These are phyloP conservation scores for Azemiops feae DNA, from an alignment of 2,113 vertebrate species.

Conservation along the genomic window DNA sequence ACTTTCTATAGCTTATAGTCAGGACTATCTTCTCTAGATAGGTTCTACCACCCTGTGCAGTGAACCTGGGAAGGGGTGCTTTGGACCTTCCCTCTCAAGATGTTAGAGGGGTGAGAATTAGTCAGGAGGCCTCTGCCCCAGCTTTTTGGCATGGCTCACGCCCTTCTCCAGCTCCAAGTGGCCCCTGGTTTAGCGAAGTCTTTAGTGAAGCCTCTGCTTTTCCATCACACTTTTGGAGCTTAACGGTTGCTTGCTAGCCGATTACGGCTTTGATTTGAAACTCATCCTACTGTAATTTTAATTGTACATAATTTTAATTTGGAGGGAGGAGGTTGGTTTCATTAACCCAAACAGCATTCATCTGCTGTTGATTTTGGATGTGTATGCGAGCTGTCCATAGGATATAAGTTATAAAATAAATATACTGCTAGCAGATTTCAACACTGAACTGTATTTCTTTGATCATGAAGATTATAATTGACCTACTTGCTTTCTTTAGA, in stretches of 20 bases:
- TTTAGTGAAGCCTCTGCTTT: background rate
- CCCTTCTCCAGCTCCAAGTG: background rate
- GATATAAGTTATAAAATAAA: background rate
- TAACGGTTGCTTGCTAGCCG: background rate
- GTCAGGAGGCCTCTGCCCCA: background rate
- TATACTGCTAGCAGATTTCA: background rate
- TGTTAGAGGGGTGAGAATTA: background rate
- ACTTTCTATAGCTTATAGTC: background rate
- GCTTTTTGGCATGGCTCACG: background rate
- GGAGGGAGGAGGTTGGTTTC: background rate
- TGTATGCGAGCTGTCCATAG: background rate
- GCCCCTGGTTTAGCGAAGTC: background rate
- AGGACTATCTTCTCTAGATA: background rate
- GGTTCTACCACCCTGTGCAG: background rate
- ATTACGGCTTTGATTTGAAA: background rate
- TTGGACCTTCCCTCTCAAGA: background rate
- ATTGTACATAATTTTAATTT: background rate
- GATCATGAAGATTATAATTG: background rate
- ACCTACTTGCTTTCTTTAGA: background rate
- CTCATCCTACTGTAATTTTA: background rate
- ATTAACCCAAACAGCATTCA: background rate
- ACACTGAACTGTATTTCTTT: background rate
- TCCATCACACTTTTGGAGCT: background rate
- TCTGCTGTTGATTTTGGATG: background rate
- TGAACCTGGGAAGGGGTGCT: background rate